Conservation (phyloP, 2,113 vertebrate species). For the Myotis davidii region DNA sequence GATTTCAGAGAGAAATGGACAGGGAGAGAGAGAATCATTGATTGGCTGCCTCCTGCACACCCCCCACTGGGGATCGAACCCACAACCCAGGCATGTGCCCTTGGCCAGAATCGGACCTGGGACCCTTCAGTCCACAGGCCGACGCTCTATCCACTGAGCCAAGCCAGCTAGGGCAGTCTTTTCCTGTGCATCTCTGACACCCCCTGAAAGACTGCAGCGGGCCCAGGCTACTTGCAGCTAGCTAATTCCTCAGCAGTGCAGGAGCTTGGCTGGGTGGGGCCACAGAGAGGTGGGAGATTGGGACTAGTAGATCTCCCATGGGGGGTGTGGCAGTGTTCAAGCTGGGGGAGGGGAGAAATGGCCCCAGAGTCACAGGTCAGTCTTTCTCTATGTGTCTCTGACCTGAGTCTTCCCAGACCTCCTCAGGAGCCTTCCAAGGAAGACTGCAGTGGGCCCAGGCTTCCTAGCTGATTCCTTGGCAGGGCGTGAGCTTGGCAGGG, state of each 20-base stretch:
- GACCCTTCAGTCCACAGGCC: no score
- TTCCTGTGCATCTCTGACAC: background rate
- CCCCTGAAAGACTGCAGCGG: background rate
- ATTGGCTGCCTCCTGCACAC: no score
- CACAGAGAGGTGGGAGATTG: background rate
- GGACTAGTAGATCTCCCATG: background rate
- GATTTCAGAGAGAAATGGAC: no score
- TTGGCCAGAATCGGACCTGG: no score
- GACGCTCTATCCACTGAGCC: no score
- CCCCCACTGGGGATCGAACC: no score
- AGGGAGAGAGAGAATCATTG: no score
- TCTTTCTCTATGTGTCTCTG: background rate
- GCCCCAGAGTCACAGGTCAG: background rate
- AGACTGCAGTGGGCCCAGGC: background rate
- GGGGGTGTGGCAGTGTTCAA: background rate
- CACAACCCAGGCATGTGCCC: no score
- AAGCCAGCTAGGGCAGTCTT: background rate
- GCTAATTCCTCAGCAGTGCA: background rate
- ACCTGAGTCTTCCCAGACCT: background rate
- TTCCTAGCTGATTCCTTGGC: background rate
- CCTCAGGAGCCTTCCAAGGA: background rate
- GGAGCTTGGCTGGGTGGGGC: background rate
- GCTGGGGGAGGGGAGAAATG: background rate
- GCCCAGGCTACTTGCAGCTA: background rate
- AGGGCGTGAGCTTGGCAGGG: background rate